phyloP scores from a whole-genome alignment of 2,113 vertebrate species.

The Thinocorus orbignyianus region DNA sequence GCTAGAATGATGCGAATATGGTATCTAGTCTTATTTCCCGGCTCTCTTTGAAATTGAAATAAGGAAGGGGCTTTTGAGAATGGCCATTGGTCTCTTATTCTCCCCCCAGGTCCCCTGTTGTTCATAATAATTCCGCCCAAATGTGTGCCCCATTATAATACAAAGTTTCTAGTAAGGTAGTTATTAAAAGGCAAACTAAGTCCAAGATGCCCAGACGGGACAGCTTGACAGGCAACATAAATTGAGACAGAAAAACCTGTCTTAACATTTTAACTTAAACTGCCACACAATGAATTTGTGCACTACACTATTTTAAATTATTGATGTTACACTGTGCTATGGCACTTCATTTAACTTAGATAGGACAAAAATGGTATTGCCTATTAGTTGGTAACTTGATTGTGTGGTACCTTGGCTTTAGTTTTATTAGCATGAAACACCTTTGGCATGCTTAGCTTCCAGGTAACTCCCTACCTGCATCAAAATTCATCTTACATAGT shows the following conservation, averaged over 20 bases:
- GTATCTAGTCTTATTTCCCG: conserved; percentile 67
- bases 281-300: conserved; percentile 72
- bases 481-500: conserved; percentile 69
- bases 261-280: conserved; percentile 67
- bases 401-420: conserved; percentile 81
- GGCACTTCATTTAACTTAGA: conserved; percentile 78
- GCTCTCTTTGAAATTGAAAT: conserved; percentile 64
- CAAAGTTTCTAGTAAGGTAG: conserved; percentile 52
- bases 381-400: conserved; percentile 80
- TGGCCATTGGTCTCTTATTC: conserved; percentile 43
- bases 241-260: background rate
- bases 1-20: conserved; percentile 74
- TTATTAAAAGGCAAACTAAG: conserved; percentile 45
- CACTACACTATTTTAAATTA: conserved; percentile 80
- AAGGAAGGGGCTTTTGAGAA: conserved; percentile 67
- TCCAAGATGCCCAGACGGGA: conserved; percentile 44
- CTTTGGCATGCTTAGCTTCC: conserved; percentile 82
- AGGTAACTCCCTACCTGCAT: conserved; percentile 74
- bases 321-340: conserved; percentile 74
- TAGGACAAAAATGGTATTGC: conserved; percentile 74
- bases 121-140: conserved; percentile 46
- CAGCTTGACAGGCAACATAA: conserved; percentile 54
- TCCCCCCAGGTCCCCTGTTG: conserved; percentile 22
- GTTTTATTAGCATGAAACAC: conserved; percentile 82
- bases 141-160: conserved; percentile 41